Base-by-base conservation (phyloP, 2,797 vertebrate species). In the Myiothlypis chrysogaster region DNA sequence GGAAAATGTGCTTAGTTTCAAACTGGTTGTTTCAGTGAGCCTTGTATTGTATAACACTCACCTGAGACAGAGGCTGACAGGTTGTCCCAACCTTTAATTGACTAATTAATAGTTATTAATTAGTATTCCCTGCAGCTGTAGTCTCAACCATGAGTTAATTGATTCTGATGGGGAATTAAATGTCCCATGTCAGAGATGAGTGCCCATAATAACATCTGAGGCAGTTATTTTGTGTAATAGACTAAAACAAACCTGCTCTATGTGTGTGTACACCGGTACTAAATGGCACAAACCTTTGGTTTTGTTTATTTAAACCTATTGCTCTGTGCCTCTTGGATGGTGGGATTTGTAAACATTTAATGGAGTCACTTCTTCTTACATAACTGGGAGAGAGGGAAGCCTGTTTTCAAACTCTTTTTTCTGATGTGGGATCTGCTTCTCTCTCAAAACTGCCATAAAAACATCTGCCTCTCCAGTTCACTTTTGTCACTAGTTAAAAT, bases 41-140 rank as follows among this genome's bases (percentile, higher is more conserved):
- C 71, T 90, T 94, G 68, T 64, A 64, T 87, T 90, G 89, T 95
- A 7, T 84, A 97, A 94, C 85, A 52, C 89, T 97, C 95, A 96
- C 95, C 96, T 96, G 95, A 95, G 95, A 97, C 87, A 88, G 85
- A 95, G 83, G 94, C 94, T 95, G 95, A 94, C 91, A 94, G 87
- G 85, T 93, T 94, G 87, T 96, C 94, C 96, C 93, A 95, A 97
- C 89, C 94, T 94, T 88, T 94, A 97, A 96, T 93, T 91, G 94
- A 95, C 95, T 95, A 96, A 96, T 94, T 94, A 97, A 97, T 96
- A 94, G 94, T 93, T 97, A 96, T 96, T 96, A 96, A 97, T 96
- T 95, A 96, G 92, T 93, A 96, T 95, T 96, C 94, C 92, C 95
- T 84, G 89, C 94, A 93, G 94, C 92, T 94, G 92, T 88, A 91